Percentiles rank a stretch among this genome's conserved stretches.
Evolutionary conservation across 2,797 vertebrate genomes (phyloP).

Genomic region (Molossus molossus): DNA sequence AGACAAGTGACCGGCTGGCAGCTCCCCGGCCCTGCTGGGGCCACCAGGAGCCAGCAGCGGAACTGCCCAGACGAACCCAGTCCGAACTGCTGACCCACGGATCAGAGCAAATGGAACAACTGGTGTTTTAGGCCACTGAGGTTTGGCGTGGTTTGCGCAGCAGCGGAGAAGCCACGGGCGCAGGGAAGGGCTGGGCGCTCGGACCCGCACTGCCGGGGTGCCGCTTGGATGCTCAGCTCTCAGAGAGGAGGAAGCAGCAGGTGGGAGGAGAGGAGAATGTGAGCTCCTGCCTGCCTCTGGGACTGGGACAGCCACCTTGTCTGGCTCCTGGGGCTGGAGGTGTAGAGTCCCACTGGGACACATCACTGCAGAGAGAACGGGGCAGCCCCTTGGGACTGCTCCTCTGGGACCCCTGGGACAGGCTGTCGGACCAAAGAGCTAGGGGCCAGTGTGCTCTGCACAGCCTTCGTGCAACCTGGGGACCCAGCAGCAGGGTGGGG

Average conservation of each 20-base stretch:
- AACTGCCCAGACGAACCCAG: not conserved
- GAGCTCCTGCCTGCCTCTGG: too few species aligned
- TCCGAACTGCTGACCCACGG: too few species aligned
- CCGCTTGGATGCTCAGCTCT: not conserved
- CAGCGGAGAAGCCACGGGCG: not conserved
- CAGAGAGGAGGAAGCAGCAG: not conserved
- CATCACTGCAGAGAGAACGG: not conserved
- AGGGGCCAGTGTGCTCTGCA: not conserved
- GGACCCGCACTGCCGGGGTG: not conserved
- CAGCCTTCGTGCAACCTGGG: not conserved
- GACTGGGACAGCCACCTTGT: not conserved
- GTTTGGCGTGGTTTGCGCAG: rapidly evolving
- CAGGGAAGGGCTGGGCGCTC: not conserved
- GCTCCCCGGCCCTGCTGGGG: rapidly evolving
- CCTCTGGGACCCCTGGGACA: not conserved
- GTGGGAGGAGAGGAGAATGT: not conserved
- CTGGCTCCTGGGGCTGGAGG: not conserved
- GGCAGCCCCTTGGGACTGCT: too few species aligned
- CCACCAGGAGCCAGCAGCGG: not conserved
- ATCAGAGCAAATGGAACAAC: not conserved
- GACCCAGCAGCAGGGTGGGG: not conserved
- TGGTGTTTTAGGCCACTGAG: rapidly evolving
- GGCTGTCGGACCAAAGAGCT: not conserved
- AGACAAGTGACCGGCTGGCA: not conserved
- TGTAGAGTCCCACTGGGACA: not conserved